Conservation (phyloP, 2,797 vertebrate genomes). For the Melanogrammus aeglefinus region DNA sequence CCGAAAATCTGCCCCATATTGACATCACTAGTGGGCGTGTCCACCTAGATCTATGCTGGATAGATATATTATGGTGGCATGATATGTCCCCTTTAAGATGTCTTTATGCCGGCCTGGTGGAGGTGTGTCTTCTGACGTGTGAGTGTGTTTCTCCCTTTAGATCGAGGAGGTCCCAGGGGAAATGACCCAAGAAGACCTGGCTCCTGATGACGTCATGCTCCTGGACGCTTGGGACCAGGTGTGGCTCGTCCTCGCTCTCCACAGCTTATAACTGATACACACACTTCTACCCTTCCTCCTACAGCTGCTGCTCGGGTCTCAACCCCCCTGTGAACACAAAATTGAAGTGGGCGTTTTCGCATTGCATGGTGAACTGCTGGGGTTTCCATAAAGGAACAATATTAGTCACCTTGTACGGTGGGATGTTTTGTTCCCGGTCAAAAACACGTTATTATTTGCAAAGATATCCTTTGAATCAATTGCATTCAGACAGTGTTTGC, state of each 20-base stretch:
- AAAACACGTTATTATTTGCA: too few relatives aligned
- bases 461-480: too few relatives aligned
- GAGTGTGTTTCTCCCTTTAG: slow-evolving; percentile 57
- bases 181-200: slow-evolving; percentile 92
- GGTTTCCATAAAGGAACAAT: neutral
- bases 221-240: slow-evolving; percentile 98
- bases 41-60: too few relatives aligned
- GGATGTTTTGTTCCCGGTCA: too few relatives aligned
- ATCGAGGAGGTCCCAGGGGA: slow-evolving; percentile 98
- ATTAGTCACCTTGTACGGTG: neutral
- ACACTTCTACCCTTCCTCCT: neutral
- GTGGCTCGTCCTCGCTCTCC: slow-evolving; percentile 2
- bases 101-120: neutral
- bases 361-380: neutral
- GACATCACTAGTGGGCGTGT: too few relatives aligned
- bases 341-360: neutral
- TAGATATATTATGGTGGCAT: slow-evolving; percentile 7
- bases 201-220: slow-evolving; percentile 96
- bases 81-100: neutral
- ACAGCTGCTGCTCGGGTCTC: neutral
- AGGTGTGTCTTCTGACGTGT: neutral
- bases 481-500: too few relatives aligned
- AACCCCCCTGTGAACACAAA: neutral
- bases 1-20: too few relatives aligned
- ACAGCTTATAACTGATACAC: neutral